A percentile compares a stretch with the other conserved stretches of the same genome.
Conservation (phyloP, 2,797 vertebrate genomes). For the Falco biarmicus region DNA sequence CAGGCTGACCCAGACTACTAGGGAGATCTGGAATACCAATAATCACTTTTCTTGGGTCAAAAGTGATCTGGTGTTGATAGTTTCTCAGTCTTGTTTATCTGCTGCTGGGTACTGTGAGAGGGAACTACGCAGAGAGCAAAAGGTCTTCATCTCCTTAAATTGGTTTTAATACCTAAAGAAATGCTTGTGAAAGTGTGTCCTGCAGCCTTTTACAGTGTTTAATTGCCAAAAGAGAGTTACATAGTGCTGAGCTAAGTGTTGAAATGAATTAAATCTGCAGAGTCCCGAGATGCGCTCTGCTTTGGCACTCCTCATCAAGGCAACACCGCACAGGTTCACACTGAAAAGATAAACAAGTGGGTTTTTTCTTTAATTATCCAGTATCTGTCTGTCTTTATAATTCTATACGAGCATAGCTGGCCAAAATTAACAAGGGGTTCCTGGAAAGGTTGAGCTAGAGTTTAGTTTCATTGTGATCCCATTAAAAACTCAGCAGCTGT, state of each 20-base stretch:
- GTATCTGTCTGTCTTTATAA: not conserved
- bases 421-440: not conserved
- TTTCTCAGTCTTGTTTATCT: not conserved
- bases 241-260: rapidly evolving
- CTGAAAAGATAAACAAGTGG: not conserved
- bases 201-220: rapidly evolving
- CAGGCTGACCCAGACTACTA: not conserved
- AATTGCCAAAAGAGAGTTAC: not conserved
- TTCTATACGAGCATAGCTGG: rapidly evolving
- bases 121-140: not conserved
- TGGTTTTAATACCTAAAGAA: not conserved
- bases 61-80: not conserved
- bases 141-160: not conserved
- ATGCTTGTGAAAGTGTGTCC: not conserved
- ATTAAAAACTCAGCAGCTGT: not conserved
- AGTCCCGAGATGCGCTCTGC: not conserved
- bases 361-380: not conserved
- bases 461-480: not conserved
- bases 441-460: not conserved
- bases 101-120: not conserved
- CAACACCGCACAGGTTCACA: no score
- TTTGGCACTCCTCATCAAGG: not conserved
- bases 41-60: not conserved
- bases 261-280: not conserved
- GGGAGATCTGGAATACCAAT: not conserved